Base-by-base conservation (phyloP, 2,888 invertebrate genomes). In the Ophion ellenae region DNA sequence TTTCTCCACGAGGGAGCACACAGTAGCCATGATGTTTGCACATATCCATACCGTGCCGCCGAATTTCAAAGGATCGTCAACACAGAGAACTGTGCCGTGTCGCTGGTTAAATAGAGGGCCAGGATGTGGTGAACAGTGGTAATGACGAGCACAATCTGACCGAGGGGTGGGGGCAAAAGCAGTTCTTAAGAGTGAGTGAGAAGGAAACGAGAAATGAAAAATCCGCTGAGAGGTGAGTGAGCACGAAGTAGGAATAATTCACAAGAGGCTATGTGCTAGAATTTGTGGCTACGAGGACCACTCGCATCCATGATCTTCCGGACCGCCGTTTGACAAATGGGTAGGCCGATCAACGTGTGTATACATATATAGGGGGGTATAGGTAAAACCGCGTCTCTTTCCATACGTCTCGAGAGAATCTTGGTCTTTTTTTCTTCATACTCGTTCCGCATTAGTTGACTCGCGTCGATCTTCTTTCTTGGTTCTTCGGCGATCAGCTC, bases 241-340 rank as follows among this genome's bases (percentile, higher is more conserved):
- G 74, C 71, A 80, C 80, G 76, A 66, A 63, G 76, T 28, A 80
- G 75, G 61, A 86, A 83, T 73, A 80, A 80, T 79, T 83, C 80
- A 66, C 75, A 66, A 77, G 79, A 73, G 67, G 79, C 61, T 73
- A 76, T 85, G 69, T 64, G 64, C 67, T 32, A 20, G 76, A 53
- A 73, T 77, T 63, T 36, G 61, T 66, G 14, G 36, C 40, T n/a
- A 47, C 36, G 66, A 66, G 59, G 7, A 53, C 71, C 47, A 66
- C 67, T 69, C 71, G 47, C 74, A 28, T 63, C 57, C 67, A 32
- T 57, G 69, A 63, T 83, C 76, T 73, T 76, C 64, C 45, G 85
- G 74, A 63, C 61, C 59, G 64, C 75, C 67, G 53, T 75, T 85
- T 88, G 88, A 88, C 88, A 88, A 88, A 88, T 88, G 88, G 86